These are phyloP conservation scores for Alsophila aescularia DNA, from an alignment of 2,888 invertebrate species.

Conservation along the genomic window DNA sequence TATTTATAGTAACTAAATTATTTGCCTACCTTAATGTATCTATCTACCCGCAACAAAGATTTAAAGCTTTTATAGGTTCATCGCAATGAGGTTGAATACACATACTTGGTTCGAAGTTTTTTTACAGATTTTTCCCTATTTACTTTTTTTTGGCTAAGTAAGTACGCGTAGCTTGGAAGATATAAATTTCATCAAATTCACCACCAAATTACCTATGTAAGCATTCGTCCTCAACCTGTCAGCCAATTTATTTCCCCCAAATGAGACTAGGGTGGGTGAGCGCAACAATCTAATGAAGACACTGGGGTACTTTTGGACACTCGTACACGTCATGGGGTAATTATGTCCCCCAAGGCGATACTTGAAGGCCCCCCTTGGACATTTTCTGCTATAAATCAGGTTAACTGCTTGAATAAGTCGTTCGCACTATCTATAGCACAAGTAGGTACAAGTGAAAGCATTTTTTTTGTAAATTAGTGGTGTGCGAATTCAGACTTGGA, in stretches of 20 bases:
- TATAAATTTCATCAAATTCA: neutral
- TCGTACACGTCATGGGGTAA: slow-evolving; percentile 49
- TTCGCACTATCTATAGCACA: slow-evolving; percentile 45
- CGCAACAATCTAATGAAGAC: slow-evolving; percentile 58
- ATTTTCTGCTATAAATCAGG: slow-evolving; percentile 66
- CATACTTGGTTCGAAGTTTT: too few relatives aligned
- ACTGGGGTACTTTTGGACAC: slow-evolving; percentile 53
- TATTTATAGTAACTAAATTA: too few relatives aligned
- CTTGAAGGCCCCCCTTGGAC: slow-evolving; percentile 50
- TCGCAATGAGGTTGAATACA: too few relatives aligned
- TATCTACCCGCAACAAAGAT: too few relatives aligned
- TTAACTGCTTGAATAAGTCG: slow-evolving; percentile 57
- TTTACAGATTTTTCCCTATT: too few relatives aligned
- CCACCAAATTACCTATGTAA: too few relatives aligned
- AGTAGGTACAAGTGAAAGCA: slow-evolving; percentile 5
- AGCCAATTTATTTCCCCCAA: slow-evolving; percentile 25
- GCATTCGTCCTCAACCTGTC: neutral
- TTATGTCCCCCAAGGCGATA: slow-evolving; percentile 63
- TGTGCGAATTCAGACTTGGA: neutral
- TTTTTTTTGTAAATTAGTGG: slow-evolving; percentile 27
- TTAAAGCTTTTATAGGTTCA: too few relatives aligned
- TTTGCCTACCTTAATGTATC: too few relatives aligned
- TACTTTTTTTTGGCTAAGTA: too few relatives aligned
- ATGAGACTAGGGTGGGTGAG: slow-evolving; percentile 52
- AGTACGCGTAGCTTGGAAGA: too few relatives aligned